These are phyloP conservation scores for Melanophora roralis DNA, from an alignment of 2,888 invertebrate species.

Conservation along the genomic window DNA sequence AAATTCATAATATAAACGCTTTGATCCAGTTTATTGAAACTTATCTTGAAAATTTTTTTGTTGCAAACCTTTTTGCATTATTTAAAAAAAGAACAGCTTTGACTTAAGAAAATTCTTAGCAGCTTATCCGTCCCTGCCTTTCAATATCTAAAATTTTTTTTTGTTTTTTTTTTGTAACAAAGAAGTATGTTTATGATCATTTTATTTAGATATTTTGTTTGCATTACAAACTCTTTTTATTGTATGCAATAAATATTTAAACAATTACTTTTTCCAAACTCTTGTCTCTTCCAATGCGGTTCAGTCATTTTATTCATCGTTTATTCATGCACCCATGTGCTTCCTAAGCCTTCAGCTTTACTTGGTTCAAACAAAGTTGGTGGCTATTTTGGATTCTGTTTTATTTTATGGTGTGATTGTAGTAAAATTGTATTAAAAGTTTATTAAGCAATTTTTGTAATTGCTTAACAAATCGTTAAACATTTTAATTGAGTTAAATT, in stretches of 20 bases:
- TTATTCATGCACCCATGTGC: neutral
- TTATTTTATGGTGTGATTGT: neutral
- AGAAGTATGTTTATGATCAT: constrained; percentile 53
- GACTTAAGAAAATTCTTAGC: too few relatives aligned
- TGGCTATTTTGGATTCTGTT: neutral
- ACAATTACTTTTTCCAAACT: constrained; percentile 41
- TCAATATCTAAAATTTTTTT: constrained; percentile 39
- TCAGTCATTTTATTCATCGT: constrained; percentile 2
- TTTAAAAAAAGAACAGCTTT: too few relatives aligned
- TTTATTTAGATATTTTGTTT: constrained; percentile 52
- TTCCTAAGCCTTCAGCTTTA: neutral
- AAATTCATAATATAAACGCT: neutral
- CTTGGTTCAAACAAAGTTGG: neutral
- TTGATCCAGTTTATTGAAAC: too few relatives aligned
- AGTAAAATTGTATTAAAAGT: constrained; percentile 41
- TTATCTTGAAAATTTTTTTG: too few relatives aligned
- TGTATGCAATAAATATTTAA: constrained; percentile 37
- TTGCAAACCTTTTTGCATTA: too few relatives aligned
- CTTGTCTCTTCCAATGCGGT: constrained; percentile 20
- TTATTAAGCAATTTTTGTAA: constrained; percentile 61
- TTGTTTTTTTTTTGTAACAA: constrained; percentile 26
- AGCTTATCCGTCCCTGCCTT: neutral
- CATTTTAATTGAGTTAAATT: constrained; percentile 59
- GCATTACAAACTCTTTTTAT: constrained; percentile 35
- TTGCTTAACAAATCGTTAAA: constrained; percentile 62